phyloP scores from a whole-genome alignment of 1,140 invertebrate genomes.

The Penaeus vannamei region DNA sequence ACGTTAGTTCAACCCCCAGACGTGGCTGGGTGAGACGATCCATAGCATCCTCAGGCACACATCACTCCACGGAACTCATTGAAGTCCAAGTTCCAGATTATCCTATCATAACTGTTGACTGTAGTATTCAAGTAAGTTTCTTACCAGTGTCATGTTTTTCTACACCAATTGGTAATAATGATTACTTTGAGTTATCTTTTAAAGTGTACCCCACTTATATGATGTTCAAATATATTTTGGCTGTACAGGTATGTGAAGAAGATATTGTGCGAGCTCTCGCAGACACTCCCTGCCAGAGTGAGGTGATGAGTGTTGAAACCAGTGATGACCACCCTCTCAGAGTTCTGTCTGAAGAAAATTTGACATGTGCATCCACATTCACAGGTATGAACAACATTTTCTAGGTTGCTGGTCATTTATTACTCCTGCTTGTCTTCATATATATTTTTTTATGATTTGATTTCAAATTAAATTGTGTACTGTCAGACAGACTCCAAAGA shows the following conservation, averaged over 20 bases:
- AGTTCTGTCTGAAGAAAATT: conserved; percentile 90
- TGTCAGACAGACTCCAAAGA: background rate
- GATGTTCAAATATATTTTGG: background rate
- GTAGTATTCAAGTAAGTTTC: conserved; percentile 57
- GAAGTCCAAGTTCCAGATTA: conserved; percentile 63
- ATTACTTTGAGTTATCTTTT: background rate
- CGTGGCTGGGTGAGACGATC: conserved; percentile 60
- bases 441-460: background rate
- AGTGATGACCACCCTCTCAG: conserved; percentile 83
- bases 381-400: conserved; percentile 73
- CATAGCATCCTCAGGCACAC: conserved; percentile 55
- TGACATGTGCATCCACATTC: conserved; percentile 90
- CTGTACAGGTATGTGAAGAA: conserved; percentile 63
- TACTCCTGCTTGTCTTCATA: background rate
- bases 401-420: background rate
- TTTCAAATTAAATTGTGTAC: background rate
- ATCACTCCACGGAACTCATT: conserved; percentile 58
- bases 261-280: conserved; percentile 62
- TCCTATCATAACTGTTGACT: conserved; percentile 62
- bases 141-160: background rate
- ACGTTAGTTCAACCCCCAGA: conserved; percentile 28
- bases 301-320: conserved; percentile 67
- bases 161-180: background rate
- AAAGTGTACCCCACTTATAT: background rate
- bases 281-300: conserved; percentile 53